Evolutionary conservation across 2,888 invertebrate species (phyloP).

Genomic region (Philaethria dido): DNA sequence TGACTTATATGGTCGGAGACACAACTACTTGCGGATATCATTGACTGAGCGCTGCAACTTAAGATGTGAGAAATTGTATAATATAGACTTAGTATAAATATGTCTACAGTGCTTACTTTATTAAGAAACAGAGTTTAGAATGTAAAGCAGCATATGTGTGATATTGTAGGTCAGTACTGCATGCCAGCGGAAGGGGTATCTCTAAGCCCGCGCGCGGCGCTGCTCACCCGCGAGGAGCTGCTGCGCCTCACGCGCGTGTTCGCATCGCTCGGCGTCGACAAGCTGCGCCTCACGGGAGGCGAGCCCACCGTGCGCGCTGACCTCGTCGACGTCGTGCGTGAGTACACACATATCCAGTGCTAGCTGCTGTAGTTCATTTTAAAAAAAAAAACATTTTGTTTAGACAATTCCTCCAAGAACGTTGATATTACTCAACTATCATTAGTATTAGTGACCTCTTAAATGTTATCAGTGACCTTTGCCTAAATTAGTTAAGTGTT

Average conservation of each 20-base stretch:
- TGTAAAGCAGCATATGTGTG: background rate
- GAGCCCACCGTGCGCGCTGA: slow-evolving; percentile 97
- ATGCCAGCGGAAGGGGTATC: slow-evolving; percentile 98
- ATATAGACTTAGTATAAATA: background rate
- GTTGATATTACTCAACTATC: background rate
- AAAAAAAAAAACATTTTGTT: too few relatives aligned
- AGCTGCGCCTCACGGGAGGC: slow-evolving; percentile 98
- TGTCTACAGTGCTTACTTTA: background rate
- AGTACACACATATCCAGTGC: slow-evolving; percentile 51
- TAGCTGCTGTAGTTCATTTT: too few relatives aligned
- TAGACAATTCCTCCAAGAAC: too few relatives aligned
- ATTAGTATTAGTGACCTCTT: slow-evolving; percentile 4
- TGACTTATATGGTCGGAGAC: slow-evolving; percentile 94
- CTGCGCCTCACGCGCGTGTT: slow-evolving; percentile 91
- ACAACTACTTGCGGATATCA: slow-evolving; percentile 97
- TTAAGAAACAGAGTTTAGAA: background rate
- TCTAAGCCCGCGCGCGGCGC: slow-evolving; percentile 88
- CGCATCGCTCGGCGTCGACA: slow-evolving; percentile 93
- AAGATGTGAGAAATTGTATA: slow-evolving; percentile 88
- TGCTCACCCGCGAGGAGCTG: slow-evolving; percentile 93
- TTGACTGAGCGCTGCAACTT: slow-evolving; percentile 98
- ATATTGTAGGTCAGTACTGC: slow-evolving; percentile 93
- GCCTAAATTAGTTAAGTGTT: background rate
- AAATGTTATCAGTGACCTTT: slow-evolving; percentile 19
- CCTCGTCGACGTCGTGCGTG: slow-evolving; percentile 91